Evolutionary conservation across 2,113 vertebrate genomes (phyloP).

Genomic region (Leucopsar rothschildi): DNA sequence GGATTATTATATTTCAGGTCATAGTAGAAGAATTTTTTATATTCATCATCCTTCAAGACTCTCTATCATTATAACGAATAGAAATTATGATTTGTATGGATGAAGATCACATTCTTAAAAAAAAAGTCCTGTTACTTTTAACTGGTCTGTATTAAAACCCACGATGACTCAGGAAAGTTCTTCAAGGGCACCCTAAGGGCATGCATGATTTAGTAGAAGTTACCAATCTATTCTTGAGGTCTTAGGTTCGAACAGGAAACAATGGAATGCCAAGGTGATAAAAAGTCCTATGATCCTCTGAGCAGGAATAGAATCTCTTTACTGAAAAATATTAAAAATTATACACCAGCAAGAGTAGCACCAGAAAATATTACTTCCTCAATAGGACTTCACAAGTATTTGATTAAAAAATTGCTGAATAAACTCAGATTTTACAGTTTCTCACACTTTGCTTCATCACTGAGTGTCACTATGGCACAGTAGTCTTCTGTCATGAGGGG

Average conservation of each 20-base stretch:
- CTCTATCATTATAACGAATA: background rate
- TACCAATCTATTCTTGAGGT: background rate
- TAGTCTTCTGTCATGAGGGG: background rate
- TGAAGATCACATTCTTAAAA: background rate
- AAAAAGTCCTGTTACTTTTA: background rate
- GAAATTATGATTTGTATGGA: background rate
- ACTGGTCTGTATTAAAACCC: background rate
- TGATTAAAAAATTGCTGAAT: background rate
- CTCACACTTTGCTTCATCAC: background rate
- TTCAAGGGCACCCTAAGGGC: background rate
- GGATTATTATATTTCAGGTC: background rate
- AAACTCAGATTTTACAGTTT: background rate
- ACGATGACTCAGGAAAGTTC: background rate
- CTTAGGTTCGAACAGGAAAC: background rate
- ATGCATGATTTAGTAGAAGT: background rate
- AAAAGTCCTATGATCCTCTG: background rate
- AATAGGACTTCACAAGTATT: rapidly evolving
- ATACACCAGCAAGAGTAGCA: background rate
- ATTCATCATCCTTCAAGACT: background rate
- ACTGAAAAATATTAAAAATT: background rate
- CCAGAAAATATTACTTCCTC: background rate
- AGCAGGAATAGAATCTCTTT: background rate
- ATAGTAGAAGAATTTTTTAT: background rate
- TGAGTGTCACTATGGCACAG: background rate
- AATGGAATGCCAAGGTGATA: background rate